Base-by-base conservation (phyloP, 2,888 invertebrate species). In the Tachina grossa region DNA sequence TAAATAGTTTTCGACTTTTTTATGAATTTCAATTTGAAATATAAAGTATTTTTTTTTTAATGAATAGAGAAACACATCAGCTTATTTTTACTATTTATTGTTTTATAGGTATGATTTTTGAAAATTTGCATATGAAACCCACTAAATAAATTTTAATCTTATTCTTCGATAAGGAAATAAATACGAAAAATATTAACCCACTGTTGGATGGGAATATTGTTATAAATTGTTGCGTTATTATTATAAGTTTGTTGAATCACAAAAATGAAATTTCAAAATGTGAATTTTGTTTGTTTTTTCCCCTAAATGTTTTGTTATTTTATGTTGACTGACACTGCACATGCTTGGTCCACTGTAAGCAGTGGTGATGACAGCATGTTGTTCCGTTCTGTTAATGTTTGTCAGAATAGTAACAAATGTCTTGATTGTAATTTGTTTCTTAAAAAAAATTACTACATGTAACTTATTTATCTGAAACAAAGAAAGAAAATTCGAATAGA, bases 71-170 rank as follows among this genome's bases (percentile, higher is more conserved):
- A 41, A 65, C 53, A 80, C 66, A 59, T 55, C 47, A 72, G 72
- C 31, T 80, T 65, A 13, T 31, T 39, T 57, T 45, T 22, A 6
- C 10, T 6, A 47, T 49, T 72, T 6, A 47, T 49, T 72, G n/a
- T 49, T 53, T 22, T 53, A 10, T 65, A 31, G 31, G 31, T 6
- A 9, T 63, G 14, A 43, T 63, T 22, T 63, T 45, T n/a, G 9
- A 22, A 55, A 55, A 76, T 71, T 82, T 76, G 55, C 76, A 82
- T 82, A 65, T 63, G 47, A 76, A 74, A 71, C 45, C 66, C 59
- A 31, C 61, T 55, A 68, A 47, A 51, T 78, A 59, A 66, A 68
- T 68, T 65, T 45, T 11, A 75, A 68, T 74, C 51, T 55, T 45
- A 59, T 45, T 9, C 51, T 66, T 22, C 51, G 61, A 74, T 74